These are phyloP conservation scores for Pachypanchax playfairii DNA, from an alignment of 2,113 vertebrate species.

Conservation along the genomic window DNA sequence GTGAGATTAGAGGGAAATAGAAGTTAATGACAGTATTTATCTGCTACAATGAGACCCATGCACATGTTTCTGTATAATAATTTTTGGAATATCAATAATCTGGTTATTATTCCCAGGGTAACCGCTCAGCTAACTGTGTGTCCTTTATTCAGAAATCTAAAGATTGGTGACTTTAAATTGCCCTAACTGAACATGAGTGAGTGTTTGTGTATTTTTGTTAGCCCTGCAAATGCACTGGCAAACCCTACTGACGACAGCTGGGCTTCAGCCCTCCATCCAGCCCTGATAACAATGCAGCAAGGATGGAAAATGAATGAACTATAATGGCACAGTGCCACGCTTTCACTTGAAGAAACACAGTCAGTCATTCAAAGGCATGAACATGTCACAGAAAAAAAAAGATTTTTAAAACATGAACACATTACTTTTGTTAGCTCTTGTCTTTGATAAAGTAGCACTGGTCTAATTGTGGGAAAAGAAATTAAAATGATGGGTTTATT, in stretches of 20 bases:
- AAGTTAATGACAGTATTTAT: conserved; percentile 3
- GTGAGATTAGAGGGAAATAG: conserved; percentile 24
- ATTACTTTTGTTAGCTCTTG: background rate
- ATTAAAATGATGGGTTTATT: conserved; percentile 7
- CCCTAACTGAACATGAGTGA: background rate
- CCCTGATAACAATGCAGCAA: background rate
- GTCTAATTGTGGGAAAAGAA: no score
- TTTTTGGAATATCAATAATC: no score
- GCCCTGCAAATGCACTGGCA: background rate
- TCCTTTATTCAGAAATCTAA: background rate
- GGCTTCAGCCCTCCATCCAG: background rate
- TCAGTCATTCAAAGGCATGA: conserved; percentile 24
- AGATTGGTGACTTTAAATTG: background rate
- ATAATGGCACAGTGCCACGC: background rate
- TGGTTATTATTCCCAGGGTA: background rate
- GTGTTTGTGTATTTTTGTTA: background rate
- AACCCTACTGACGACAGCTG: no score
- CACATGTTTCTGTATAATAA: background rate
- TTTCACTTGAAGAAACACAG: conserved; percentile 16
- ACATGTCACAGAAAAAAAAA: background rate
- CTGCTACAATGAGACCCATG: no score
- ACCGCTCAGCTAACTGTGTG: no score
- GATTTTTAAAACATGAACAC: background rate
- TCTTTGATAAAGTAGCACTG: no score
- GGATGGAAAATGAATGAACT: background rate